Base-by-base conservation (phyloP, 2,113 vertebrate species). In the Dasypus novemcinctus region DNA sequence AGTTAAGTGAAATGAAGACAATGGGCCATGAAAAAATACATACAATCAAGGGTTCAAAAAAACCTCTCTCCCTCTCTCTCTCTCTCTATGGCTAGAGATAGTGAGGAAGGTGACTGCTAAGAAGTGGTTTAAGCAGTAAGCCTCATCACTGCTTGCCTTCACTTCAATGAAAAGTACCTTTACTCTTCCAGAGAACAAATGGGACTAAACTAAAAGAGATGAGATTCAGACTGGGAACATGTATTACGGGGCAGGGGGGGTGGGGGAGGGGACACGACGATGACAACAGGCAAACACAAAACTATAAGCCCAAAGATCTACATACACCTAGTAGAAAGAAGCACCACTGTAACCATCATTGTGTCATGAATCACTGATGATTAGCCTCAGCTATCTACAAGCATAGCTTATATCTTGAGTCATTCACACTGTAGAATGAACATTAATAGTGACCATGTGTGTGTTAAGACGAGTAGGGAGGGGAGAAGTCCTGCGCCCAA, bases 51-150 rank as follows among this genome's bases (percentile, higher is more conserved):
- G n/a, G n/a, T n/a, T n/a, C n/a, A n/a, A n/a, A n/a, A n/a, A n/a
- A n/a, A n/a, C n/a, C n/a, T n/a, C n/a, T n/a, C n/a, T n/a, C n/a
- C n/a, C n/a, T n/a, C n/a, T n/a, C n/a, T n/a, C n/a, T n/a, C n/a
- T n/a, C n/a, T n/a, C n/a, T n/a, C n/a, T n/a, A n/a, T n/a, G n/a
- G n/a, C n/a, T n/a, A n/a, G n/a, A n/a, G n/a, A n/a, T n/a, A n/a
- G n/a, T 79, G 69, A 96, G 57, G 75, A 96, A 96, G 43, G 43
- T 59, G 36, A 72, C 1, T 92, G 11, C 46, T 61, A 82, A 87
- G 41, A 63, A 64, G 63, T 63, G 36, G 33, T 76, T 95, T 86
- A 81, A 64, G 75, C 18, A 29, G 46, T 27, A 90, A 91, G 59
- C 75, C 18, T 57, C 29, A 82, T 41, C 41, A n/a, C n/a, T 86